These are phyloP conservation scores for Taeniopygia guttata DNA, from an alignment of 2,797 vertebrate species.

Conservation along the genomic window DNA sequence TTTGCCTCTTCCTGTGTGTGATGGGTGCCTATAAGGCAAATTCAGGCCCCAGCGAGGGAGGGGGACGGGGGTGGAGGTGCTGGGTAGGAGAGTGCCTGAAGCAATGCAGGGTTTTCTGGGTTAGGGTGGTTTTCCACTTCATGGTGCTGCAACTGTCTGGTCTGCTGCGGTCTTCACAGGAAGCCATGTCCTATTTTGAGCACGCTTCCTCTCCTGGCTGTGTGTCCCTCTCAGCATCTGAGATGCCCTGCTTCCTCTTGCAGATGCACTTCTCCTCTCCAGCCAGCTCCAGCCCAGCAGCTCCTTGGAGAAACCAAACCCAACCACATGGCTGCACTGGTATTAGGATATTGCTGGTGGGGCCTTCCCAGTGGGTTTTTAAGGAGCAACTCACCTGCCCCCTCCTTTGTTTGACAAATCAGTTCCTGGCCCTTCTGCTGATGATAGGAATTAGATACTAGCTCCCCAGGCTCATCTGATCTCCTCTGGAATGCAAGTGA, in stretches of 20 bases:
- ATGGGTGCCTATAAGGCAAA: neutral
- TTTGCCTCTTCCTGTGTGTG: neutral
- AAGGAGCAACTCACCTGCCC: neutral
- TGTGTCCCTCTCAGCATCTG: neutral
- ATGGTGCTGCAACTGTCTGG: slow-evolving; percentile 14
- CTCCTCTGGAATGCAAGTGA: neutral
- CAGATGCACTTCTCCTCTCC: neutral
- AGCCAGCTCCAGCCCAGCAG: neutral
- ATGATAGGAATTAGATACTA: neutral
- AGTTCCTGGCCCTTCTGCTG: neutral
- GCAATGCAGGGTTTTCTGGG: slow-evolving; percentile 31
- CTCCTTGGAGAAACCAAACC: neutral
- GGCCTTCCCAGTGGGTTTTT: neutral
- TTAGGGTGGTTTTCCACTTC: slow-evolving; percentile 27
- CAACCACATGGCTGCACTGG: fast-evolving
- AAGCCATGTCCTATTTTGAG: slow-evolving; percentile 39
- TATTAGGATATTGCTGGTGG: neutral
- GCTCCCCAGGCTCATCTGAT: neutral
- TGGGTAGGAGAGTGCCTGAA: neutral
- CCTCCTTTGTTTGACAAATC: neutral
- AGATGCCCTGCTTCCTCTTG: slow-evolving; percentile 15
- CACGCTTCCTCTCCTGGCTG: neutral
- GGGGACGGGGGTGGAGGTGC: neutral
- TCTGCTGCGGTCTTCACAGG: neutral
- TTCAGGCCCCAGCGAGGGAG: neutral